Percentiles rank a stretch among this genome's conserved stretches.
These are phyloP conservation scores for Indri indri DNA, from an alignment of 2,113 vertebrate species.

Conservation along the genomic window DNA sequence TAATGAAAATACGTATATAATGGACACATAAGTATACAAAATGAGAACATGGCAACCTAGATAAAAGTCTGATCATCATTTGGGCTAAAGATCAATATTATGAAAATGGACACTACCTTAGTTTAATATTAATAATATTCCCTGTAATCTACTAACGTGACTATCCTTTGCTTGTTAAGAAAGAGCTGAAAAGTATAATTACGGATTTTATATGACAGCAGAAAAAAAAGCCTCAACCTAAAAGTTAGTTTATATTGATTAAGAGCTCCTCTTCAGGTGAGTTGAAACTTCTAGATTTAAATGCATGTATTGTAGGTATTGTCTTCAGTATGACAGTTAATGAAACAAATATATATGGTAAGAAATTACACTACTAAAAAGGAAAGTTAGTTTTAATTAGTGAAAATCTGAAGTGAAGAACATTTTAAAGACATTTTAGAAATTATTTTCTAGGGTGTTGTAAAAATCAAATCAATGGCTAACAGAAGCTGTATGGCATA, in stretches of 20 bases:
- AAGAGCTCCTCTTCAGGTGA: background rate
- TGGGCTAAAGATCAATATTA: background rate
- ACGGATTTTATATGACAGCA: background rate
- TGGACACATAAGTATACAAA: background rate
- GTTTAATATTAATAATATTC: background rate
- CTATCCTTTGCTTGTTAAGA: background rate
- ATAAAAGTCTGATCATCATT: background rate
- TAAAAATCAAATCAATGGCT: constrained; percentile 13
- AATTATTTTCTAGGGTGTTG: background rate
- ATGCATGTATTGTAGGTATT: background rate
- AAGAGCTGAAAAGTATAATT: constrained; percentile 12
- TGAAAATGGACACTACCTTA: constrained; percentile 11
- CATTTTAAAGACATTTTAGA: background rate
- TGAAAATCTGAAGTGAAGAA: background rate
- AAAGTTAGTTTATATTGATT: constrained; percentile 14
- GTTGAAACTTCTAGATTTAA: background rate
- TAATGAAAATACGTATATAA: background rate
- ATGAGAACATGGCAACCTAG: background rate
- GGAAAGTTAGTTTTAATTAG: background rate
- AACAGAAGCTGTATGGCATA: background rate
- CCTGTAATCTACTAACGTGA: background rate
- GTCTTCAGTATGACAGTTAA: background rate
- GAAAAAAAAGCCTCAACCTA: background rate
- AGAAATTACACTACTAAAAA: constrained; percentile 4
- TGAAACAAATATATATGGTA: background rate